Percentiles rank a stretch among this genome's conserved stretches.
Evolutionary conservation across 2,797 vertebrate species (phyloP).

Genomic region (Protosalanx chinensis): DNA sequence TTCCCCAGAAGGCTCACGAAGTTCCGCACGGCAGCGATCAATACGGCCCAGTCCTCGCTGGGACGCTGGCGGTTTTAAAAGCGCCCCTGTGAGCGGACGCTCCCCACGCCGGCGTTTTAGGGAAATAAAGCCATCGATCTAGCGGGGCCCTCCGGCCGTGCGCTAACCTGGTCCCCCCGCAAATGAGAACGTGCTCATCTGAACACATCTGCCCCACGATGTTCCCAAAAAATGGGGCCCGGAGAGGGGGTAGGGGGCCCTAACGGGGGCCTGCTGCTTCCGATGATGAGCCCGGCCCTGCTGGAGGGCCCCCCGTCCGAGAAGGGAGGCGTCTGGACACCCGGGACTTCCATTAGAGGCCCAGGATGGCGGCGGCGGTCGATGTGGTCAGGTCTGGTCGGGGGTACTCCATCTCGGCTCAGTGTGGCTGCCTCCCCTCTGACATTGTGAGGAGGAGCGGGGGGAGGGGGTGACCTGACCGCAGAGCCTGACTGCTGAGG

Average conservation of each 20-base stretch:
- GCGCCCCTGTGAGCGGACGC: conserved; percentile 66
- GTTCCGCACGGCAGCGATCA: conserved; percentile 73
- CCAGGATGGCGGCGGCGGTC: conserved; percentile 71
- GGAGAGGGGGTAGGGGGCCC: conserved; percentile 52
- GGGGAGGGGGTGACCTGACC: conserved; percentile 46
- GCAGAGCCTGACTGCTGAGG: conserved; percentile 40
- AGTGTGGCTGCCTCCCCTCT: conserved; percentile 65
- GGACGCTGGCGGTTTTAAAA: conserved; percentile 70
- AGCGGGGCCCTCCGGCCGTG: conserved; percentile 61
- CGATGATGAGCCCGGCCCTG: conserved; percentile 69
- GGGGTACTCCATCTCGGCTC: conserved; percentile 74
- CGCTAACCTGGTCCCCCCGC: conserved; percentile 67
- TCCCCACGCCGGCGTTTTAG: conserved; percentile 71
- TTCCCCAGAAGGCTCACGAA: conserved; percentile 77
- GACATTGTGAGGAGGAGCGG: conserved; percentile 51
- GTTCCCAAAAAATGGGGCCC: conserved; percentile 66
- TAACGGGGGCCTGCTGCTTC: conserved; percentile 60
- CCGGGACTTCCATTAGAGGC: conserved; percentile 76
- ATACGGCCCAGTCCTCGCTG: conserved; percentile 66
- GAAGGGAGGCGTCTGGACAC: conserved; percentile 63
- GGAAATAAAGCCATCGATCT: conserved; percentile 81
- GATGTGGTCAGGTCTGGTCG: conserved; percentile 71
- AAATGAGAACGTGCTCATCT: conserved; percentile 75
- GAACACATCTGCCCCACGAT: conserved; percentile 70
- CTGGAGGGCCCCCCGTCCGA: conserved; percentile 59